Percentiles rank a stretch among this genome's conserved stretches.
phyloP scores from a whole-genome alignment of 1,140 invertebrate genomes.

The Oncopeltus fasciatus region DNA sequence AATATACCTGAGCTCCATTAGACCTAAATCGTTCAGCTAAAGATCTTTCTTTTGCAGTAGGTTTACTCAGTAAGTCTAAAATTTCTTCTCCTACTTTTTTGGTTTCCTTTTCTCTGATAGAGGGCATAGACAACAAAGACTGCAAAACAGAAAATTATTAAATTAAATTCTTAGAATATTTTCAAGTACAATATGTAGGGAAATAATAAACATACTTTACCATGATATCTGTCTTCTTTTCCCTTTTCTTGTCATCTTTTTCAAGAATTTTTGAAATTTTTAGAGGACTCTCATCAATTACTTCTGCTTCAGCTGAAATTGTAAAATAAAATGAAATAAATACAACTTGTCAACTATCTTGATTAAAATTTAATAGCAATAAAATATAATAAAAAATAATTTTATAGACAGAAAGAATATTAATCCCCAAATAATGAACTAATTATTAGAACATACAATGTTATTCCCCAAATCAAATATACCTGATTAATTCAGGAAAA shows the following conservation, averaged over 20 bases:
- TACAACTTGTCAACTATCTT: too few relatives aligned
- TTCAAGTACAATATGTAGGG: not conserved
- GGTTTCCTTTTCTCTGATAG: constrained; percentile 84
- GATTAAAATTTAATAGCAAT: too few relatives aligned
- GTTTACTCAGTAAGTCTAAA: constrained; percentile 80
- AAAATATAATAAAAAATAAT: too few relatives aligned
- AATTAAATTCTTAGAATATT: not conserved
- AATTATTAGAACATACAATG: too few relatives aligned
- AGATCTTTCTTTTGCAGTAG: constrained; percentile 87
- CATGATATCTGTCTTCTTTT: constrained; percentile 48
- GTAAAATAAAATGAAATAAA: too few relatives aligned
- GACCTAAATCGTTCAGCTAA: constrained; percentile 88
- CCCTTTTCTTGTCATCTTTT: constrained; percentile 27
- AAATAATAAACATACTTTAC: constrained; percentile 29
- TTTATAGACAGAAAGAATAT: too few relatives aligned
- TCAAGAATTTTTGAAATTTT: constrained; percentile 29
- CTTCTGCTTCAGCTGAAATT: constrained; percentile 28
- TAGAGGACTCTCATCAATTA: constrained; percentile 28
- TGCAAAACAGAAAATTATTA: constrained; percentile 30
- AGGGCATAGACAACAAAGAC: constrained; percentile 83
- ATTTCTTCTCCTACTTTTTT: constrained; percentile 95
- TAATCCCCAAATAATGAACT: too few relatives aligned
- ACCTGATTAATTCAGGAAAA: too few relatives aligned
- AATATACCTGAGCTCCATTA: constrained; percentile 41
- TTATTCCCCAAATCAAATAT: too few relatives aligned